Evolutionary conservation across 2,888 invertebrate genomes (phyloP), one percentile per base, ranked within the genome.

Genomic region (Limnephilus rhombicus): DNA sequence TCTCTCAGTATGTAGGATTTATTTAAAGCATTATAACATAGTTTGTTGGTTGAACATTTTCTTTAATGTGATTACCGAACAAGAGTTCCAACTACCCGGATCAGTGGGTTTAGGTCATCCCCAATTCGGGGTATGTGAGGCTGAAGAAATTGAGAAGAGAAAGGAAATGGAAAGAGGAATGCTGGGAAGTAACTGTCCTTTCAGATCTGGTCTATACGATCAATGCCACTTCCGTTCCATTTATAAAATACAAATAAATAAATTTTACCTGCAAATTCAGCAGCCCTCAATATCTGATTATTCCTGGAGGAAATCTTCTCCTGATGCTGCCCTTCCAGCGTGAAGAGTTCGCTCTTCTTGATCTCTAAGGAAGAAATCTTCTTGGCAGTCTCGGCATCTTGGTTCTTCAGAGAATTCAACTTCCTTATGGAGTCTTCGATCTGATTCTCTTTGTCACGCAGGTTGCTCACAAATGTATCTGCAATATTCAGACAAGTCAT

Each of bases 301-400:
- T 95, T 95, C 93, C 95, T 95, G 90, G 95, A 95, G 83, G 95
- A 94, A 90, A 96, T 95, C 94, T 95, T 96, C 93, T 96, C 95
- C 93, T 96, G 96, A 93, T 96, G 96, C 94, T 96, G 96, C 90
- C 95, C 95, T 93, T 96, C 96, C 85, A 96, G 94, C 81, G 96
- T 93, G 92, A 68, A 95, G 94, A 96, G 94, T 94, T 96, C 95
- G 93, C 95, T 96, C 92, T 95, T 95, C 93, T 96, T 96, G n/a
- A 95, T 94, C 93, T 96, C 96, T 94, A 96, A 96, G 2, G 95
- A 94, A 80, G 95, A 95, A 92, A 96, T 96, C 93, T 96, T 96
- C 94, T 96, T 96, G 11, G 95, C 95, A 91, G 96, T 95, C 93
- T 95, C 95, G 90, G 95, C 95, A 93, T 96, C 96, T 86, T 96